Percentiles rank a stretch among this genome's conserved stretches.
Evolutionary conservation across 2,888 invertebrate species (phyloP).

Genomic region (Tetheella fluctuosa): DNA sequence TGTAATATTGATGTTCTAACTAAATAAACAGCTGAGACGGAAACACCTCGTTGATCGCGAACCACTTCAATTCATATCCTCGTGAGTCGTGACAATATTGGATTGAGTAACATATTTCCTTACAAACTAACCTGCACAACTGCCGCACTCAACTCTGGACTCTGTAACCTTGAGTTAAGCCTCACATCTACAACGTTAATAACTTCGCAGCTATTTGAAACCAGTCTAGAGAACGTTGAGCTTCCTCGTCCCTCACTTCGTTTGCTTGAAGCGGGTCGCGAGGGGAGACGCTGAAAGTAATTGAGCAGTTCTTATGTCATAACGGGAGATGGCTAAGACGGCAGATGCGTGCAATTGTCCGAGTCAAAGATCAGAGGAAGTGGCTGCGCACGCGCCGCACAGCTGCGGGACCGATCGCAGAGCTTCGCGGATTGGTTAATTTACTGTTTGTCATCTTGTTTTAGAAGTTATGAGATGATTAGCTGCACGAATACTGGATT

Average conservation of each 20-base stretch:
- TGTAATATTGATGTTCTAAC: constrained; percentile 40
- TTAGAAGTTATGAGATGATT: constrained; percentile 18
- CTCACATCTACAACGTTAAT: constrained; percentile 31
- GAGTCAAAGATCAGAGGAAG: constrained; percentile 84
- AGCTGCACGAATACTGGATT: not conserved
- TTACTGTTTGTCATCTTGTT: constrained; percentile 52
- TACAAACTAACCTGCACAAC: constrained; percentile 49
- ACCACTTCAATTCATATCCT: constrained; percentile 82
- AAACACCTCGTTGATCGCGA: constrained; percentile 81
- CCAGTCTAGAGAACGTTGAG: constrained; percentile 50
- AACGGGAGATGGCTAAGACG: constrained; percentile 54
- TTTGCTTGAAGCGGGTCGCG: constrained; percentile 31
- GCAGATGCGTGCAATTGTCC: constrained; percentile 79
- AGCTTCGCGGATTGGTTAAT: constrained; percentile 43
- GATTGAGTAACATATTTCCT: constrained; percentile 79
- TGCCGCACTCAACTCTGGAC: constrained; percentile 19
- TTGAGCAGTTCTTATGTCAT: constrained; percentile 64
- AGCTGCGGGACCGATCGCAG: constrained; percentile 33
- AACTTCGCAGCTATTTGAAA: constrained; percentile 35
- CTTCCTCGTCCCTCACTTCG: constrained; percentile 38
- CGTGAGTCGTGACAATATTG: constrained; percentile 78
- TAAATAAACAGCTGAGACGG: constrained; percentile 75
- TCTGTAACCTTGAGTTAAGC: constrained; percentile 17
- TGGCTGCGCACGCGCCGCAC: constrained; percentile 64
- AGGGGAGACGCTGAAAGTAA: constrained; percentile 57